A percentile compares a stretch with the other conserved stretches of the same genome.
These are phyloP conservation scores for Rhinichthys klamathensis DNA, from an alignment of 2,113 vertebrate species.

Conservation along the genomic window DNA sequence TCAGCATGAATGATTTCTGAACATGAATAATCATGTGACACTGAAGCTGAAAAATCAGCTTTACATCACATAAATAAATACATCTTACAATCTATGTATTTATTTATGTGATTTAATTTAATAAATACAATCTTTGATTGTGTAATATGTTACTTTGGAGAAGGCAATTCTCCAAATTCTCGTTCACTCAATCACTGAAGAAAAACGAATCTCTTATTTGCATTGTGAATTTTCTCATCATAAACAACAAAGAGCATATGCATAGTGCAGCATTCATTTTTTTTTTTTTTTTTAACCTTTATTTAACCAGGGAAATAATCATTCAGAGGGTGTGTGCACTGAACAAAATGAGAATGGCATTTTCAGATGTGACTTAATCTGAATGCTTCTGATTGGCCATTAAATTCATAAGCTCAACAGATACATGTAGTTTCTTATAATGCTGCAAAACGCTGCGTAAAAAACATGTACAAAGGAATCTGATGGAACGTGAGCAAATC, in stretches of 20 bases:
- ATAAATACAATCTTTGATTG: conserved; percentile 18
- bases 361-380: not conserved
- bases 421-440: not conserved
- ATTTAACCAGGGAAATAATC: too few species aligned
- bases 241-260: too few species aligned
- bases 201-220: not conserved
- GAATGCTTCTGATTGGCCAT: not conserved
- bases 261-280: too few species aligned
- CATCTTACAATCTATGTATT: too few species aligned
- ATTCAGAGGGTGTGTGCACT: not conserved
- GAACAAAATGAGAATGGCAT: not conserved
- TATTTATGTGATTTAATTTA: too few species aligned
- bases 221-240: too few species aligned
- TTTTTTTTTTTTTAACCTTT: too few species aligned
- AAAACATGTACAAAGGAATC: not conserved
- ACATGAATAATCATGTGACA: too few species aligned
- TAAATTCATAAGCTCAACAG: not conserved
- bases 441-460: not conserved
- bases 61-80: too few species aligned
- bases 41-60: too few species aligned
- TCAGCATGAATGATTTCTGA: too few species aligned
- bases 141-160: not conserved
- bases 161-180: not conserved
- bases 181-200: not conserved
- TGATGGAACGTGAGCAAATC: not conserved